phyloP scores from a whole-genome alignment of 2,113 vertebrate species.

The Paradoxurus hermaphroditus region DNA sequence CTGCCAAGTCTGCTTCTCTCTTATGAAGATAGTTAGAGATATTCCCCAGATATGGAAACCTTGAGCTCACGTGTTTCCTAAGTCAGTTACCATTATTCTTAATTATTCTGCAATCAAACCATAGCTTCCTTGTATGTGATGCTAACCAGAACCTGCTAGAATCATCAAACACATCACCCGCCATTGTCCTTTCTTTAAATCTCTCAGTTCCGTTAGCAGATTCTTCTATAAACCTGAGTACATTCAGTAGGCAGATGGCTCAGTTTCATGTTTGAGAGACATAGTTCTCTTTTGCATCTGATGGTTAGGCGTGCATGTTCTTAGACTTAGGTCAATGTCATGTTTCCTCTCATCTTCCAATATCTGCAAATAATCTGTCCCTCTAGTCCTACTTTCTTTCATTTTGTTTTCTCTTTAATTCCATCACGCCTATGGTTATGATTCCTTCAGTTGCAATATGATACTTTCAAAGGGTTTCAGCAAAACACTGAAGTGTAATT shows the following conservation, averaged over 20 bases:
- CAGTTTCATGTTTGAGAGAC: neutral
- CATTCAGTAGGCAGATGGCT: neutral
- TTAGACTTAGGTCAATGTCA: neutral
- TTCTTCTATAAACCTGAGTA: neutral
- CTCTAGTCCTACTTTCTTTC: neutral
- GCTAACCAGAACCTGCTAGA: neutral
- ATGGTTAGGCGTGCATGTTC: neutral
- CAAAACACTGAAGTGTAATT: neutral
- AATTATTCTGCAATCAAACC: neutral
- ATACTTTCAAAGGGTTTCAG: neutral
- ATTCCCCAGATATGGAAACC: neutral
- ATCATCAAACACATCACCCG: neutral
- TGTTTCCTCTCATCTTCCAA: neutral
- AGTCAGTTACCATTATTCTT: neutral
- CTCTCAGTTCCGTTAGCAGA: neutral
- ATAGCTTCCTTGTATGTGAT: neutral
- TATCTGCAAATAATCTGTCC: neutral
- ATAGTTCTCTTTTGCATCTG: neutral
- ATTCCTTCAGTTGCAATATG: neutral
- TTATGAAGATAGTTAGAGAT: neutral
- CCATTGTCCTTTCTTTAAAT: neutral
- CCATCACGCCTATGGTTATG: neutral
- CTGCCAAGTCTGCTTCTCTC: neutral
- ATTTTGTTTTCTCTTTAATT: neutral
- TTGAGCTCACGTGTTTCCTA: neutral